Evolutionary conservation across 2,888 invertebrate genomes (phyloP), one percentile per base, ranked within the genome.

Genomic region (Drosophila multiciliata): DNA sequence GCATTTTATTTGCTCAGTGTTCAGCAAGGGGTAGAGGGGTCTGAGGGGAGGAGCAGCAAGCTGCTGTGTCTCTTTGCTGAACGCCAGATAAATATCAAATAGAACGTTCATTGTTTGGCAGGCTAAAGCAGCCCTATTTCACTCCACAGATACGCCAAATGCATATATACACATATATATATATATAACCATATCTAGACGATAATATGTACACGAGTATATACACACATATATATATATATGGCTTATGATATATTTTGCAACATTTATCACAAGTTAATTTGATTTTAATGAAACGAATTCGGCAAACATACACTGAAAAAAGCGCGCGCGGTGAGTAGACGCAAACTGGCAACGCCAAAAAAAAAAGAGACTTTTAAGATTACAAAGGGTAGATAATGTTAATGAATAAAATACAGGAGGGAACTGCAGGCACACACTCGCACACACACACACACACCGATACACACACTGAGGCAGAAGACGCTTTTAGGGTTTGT

Each of bases 221-320:
- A 45, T 50, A 29, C 60, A 52, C 66, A 45, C 40, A 52, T 69
- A 48, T 40, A 20, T 7, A 48, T 35, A 52, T 68, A 29, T 29
- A 52, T 48, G 65, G 73, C 77, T 87, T 84, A 88, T 86, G 82
- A 83, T 83, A 88, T 74, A 88, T 87, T 86, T 88, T 68, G 87
- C 80, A 76, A 86, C 89, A 87, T 89, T 87, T 82, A 87, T 87
- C 87, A 89, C 83, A 87, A 87, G 87, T 89, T 84, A 87, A 87
- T 87, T 87, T 89, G 87, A 89, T 87, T 87, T 87, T 87, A 87
- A 87, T 87, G 87, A 89, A 87, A 87, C 82, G 82, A 87, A 83
- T 83, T 89, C 81, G 69, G 68, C 73, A 68, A 66, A 72, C 60
- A 68, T 59, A 66, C 53, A 70, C 53, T 64, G 48, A 67, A 52